Percentiles rank a stretch among this genome's conserved stretches.
Conservation (phyloP, 1,140 invertebrate species). For the Procambarus clarkii region DNA sequence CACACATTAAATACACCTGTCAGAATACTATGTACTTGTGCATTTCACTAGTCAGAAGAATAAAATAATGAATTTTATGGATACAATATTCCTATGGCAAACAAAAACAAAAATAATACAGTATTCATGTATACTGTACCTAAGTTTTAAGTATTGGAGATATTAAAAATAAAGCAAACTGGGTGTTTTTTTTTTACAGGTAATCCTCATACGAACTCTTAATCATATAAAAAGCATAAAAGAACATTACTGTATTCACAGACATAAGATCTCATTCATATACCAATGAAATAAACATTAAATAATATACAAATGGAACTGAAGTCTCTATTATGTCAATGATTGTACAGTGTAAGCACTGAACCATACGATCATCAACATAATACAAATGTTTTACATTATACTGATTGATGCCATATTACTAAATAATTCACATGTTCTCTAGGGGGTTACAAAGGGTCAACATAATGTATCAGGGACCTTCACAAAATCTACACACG, state of each 20-base stretch:
- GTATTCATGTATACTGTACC: neutral
- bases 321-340: neutral
- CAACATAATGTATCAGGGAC: neutral
- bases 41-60: neutral
- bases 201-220: neutral
- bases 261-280: neutral
- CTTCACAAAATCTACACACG: neutral
- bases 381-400: neutral
- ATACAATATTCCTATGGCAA: neutral
- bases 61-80: neutral
- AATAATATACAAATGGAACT: neutral
- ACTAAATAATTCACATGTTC: neutral
- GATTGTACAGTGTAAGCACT: neutral
- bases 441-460: neutral
- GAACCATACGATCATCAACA: neutral
- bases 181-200: neutral
- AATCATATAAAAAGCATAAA: neutral
- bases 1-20: neutral
- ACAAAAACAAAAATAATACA: neutral
- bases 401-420: neutral
- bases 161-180: neutral
- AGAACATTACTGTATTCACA: neutral
- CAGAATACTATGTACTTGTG: neutral
- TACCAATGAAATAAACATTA: neutral
- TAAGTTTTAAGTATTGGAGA: neutral